A percentile compares a stretch with the other conserved stretches of the same genome.
Conservation (phyloP, 2,797 vertebrate species). For the Xenentodon cancila region DNA sequence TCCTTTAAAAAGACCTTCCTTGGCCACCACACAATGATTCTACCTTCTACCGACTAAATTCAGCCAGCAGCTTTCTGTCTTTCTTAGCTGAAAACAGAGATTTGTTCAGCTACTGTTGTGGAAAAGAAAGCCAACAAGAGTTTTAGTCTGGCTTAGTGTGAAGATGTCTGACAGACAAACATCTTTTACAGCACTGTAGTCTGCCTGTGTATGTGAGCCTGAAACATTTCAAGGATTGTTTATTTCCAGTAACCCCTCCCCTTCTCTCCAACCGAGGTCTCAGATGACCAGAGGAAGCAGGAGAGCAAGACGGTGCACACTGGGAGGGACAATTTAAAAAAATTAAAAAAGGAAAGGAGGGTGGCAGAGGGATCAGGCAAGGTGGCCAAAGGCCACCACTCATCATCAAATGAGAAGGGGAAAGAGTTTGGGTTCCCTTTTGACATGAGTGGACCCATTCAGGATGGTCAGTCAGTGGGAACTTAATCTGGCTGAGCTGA, state of each 20-base stretch:
- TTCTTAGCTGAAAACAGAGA: constrained; percentile 45
- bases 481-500: constrained; percentile 76
- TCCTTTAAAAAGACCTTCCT: constrained; percentile 43
- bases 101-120: constrained; percentile 35
- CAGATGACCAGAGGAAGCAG: constrained; percentile 83
- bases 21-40: constrained; percentile 50
- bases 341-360: neutral
- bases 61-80: constrained; percentile 22
- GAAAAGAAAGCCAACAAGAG: constrained; percentile 32
- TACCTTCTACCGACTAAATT: constrained; percentile 27
- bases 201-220: constrained; percentile 68
- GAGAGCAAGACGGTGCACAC: constrained; percentile 49
- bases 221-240: constrained; percentile 81
- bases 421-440: constrained; percentile 75
- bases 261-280: constrained; percentile 71
- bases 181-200: constrained; percentile 31
- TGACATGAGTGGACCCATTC: constrained; percentile 82
- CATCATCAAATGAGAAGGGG: constrained; percentile 72
- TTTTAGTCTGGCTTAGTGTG: constrained; percentile 31
- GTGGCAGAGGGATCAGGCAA: constrained; percentile 67
- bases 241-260: constrained; percentile 76
- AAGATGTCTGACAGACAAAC: constrained; percentile 39
- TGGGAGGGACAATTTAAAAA: neutral
- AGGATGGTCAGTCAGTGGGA: constrained; percentile 82
- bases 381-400: constrained; percentile 63